Evolutionary conservation across 2,797 vertebrate genomes (phyloP), one percentile per base, ranked within the genome.

Genomic region (Crypturellus tataupa): DNA sequence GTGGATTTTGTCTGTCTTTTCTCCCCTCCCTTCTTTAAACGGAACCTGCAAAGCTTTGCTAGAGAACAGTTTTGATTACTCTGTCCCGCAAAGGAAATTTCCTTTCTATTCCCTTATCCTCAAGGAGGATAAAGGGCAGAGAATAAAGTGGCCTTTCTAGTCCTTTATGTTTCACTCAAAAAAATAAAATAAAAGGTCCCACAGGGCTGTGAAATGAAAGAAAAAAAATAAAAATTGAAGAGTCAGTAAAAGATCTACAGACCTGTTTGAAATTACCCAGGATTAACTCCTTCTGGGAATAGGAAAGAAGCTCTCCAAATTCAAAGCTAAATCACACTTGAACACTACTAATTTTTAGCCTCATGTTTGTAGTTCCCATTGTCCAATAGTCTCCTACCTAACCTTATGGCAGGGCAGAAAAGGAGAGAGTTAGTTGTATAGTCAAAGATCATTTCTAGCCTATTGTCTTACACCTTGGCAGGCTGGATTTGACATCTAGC

Each of bases 61-160:
- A 79, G 93, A 94, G 27, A 93, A 84, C 19, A 71, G 49, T 71
- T 95, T 93, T 93, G 77, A 95, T 94, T 93, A 84, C 44, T 85
- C 18, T 23, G 24, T n/a, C 17, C 63, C 86, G 37, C 68, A 76
- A 40, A 21, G 20, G 35, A 46, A 76, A 68, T 33, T 75, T 82
- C 5, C 40, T 7, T 68, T 95, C 33, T 86, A 64, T 73, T 93
- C 89, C 40, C 44, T 85, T 80, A 72, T 75, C 37, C 77, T 94
- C 59, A 44, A 75, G 64, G 47, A 73, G 63, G 92, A 89, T 75
- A 96, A 86, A 95, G 77, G 71, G 47, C 84, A 96, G 23, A 91
- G 62, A 93, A 91, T 79, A 96, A 95, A 96, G 47, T 8, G 6
- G 68, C 71, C 62, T 87, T 97, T 94, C 78, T 76, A 58, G 31